phyloP scores from a whole-genome alignment of 2,888 invertebrate genomes.

The Parelbella ahira region DNA sequence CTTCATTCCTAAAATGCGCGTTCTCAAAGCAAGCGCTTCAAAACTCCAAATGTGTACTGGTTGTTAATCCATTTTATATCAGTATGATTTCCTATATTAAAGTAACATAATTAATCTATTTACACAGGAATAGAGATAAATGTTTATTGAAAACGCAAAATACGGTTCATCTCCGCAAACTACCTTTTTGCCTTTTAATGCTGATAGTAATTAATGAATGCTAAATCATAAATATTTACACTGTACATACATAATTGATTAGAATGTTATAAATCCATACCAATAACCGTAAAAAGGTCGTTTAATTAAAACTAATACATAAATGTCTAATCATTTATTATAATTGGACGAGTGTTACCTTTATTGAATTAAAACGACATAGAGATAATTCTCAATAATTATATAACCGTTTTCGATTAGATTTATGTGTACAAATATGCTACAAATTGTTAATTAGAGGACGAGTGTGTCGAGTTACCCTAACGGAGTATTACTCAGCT shows the following conservation, averaged over 20 bases:
- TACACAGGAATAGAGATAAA: too few species aligned
- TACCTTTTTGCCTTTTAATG: too few species aligned
- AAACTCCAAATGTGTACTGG: too few species aligned
- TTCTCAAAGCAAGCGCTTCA: too few species aligned
- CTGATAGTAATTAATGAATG: too few species aligned
- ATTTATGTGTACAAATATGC: slow-evolving; percentile 13
- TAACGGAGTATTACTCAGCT: slow-evolving; percentile 3
- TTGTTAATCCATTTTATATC: too few species aligned
- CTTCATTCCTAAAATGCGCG: too few species aligned
- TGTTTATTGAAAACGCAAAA: too few species aligned
- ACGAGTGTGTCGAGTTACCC: slow-evolving; percentile 3
- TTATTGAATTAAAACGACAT: slow-evolving; percentile 10
- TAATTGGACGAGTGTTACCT: slow-evolving; percentile 13
- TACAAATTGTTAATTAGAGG: slow-evolving; percentile 14
- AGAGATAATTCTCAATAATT: slow-evolving; percentile 7
- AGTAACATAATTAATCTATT: too few species aligned
- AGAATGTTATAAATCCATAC: slow-evolving; percentile 1
- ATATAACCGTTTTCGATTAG: slow-evolving; percentile 11
- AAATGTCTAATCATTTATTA: slow-evolving; percentile 15
- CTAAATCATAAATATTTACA: not conserved
- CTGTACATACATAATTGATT: slow-evolving; percentile 1
- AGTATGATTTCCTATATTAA: too few species aligned
- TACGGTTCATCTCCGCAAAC: too few species aligned
- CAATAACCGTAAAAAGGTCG: slow-evolving; percentile 2
- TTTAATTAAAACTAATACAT: slow-evolving; percentile 16